Evolutionary conservation across 2,797 vertebrate genomes (phyloP).

Genomic region (Falco cherrug): DNA sequence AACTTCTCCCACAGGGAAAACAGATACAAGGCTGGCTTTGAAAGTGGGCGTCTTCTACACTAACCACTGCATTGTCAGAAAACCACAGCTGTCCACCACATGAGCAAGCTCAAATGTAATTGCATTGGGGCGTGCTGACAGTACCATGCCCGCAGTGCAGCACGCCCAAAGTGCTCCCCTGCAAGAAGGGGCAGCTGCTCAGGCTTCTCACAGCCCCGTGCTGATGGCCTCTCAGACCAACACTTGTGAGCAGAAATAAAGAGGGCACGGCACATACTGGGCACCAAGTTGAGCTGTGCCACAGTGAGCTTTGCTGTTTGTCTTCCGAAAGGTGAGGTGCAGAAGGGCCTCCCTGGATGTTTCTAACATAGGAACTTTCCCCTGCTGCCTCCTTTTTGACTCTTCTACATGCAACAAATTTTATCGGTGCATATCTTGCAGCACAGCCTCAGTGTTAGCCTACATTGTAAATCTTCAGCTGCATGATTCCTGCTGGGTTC

Average conservation of each 20-base stretch:
- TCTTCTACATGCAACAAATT: rapidly evolving
- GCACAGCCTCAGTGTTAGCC: rapidly evolving
- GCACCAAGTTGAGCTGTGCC: not conserved
- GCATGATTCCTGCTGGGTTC: rapidly evolving
- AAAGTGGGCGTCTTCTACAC: constrained; percentile 31
- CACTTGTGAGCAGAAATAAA: rapidly evolving
- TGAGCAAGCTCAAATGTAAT: not conserved
- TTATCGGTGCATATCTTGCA: rapidly evolving
- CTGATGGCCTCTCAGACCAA: rapidly evolving
- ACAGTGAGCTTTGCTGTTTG: not conserved
- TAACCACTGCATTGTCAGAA: not conserved
- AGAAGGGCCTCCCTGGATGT: not conserved
- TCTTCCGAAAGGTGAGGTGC: not conserved
- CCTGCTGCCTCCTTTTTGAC: not conserved
- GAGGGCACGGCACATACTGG: rapidly evolving
- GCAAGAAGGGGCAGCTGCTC: not conserved
- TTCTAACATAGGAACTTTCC: not conserved
- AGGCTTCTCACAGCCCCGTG: rapidly evolving
- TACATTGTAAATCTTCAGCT: not conserved
- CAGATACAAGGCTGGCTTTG: constrained; percentile 55
- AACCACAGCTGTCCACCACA: constrained; percentile 64
- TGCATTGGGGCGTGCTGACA: not conserved
- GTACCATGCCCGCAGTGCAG: not conserved
- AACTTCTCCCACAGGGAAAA: constrained; percentile 59
- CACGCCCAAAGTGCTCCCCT: rapidly evolving